Evolutionary conservation across 2,113 vertebrate species (phyloP).

Genomic region (Dipodomys spectabilis): DNA sequence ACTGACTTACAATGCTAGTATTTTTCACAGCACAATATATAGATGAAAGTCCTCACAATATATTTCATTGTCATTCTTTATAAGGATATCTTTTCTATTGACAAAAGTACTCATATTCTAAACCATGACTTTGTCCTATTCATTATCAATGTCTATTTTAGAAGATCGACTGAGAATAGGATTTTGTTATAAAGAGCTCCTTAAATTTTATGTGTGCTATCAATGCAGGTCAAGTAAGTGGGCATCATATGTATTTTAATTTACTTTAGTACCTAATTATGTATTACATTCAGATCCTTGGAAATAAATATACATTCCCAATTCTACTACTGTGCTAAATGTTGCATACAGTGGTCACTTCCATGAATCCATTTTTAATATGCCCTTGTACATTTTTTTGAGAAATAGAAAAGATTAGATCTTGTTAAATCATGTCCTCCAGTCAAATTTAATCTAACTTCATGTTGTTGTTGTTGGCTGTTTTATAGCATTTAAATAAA

Average conservation of each 20-base stretch:
- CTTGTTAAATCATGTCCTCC: not conserved
- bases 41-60: not conserved
- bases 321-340: not conserved
- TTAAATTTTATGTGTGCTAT: not conserved
- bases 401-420: not conserved
- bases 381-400: not conserved
- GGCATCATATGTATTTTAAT: not conserved
- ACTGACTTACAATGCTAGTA: not conserved
- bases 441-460: not conserved
- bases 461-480: not conserved
- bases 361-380: not conserved
- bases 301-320: not conserved
- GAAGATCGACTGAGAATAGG: not conserved
- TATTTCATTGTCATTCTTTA: not conserved
- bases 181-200: not conserved
- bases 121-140: not conserved
- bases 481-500: not conserved
- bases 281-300: not conserved
- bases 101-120: not conserved
- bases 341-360: not conserved
- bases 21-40: not conserved
- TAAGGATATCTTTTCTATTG: not conserved
- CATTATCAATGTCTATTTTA: not conserved
- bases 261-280: not conserved
- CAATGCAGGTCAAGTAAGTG: not conserved